Base-by-base conservation (phyloP, 2,888 invertebrate genomes). In the Diaperis boleti region DNA sequence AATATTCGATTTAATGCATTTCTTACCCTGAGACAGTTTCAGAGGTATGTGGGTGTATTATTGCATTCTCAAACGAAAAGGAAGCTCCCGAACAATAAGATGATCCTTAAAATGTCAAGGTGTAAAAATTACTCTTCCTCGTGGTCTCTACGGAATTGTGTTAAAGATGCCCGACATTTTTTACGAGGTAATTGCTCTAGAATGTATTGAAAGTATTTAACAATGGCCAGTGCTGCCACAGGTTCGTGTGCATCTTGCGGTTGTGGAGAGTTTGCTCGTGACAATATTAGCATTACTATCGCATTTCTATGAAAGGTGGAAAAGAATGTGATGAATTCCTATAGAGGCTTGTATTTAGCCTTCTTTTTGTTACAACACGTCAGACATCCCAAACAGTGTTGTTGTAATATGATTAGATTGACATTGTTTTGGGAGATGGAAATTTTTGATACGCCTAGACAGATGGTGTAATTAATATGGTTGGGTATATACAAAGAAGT, bases 21-120 rank as follows among this genome's bases (percentile, higher is more conserved):
- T 68, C 68, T 71, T 70, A 72, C 72, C 71, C 69, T 69, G 68
- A 71, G 72, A 72, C 70, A 72, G 68, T 71, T 71, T 68, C 65
- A 59, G 39, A 66, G 65, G 62, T 64, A 61, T 63, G 64, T 59
- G 61, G 67, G 64, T 67, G 69, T 37, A 59, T 59, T 63, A n/a
- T 17, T 29, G 49, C 44, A 15, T 41, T 17, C 56, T 41, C 41
- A 33, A 31, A 49, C 26, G 6, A 5, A 26, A 26, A 26, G 26
- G 26, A 1, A 26, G 26, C 26, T 26, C n/a, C 26, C 26, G 26
- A 26, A 26, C 26, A 26, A 26, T 26, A 5, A 3, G 26, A 26
- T 26, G 26, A 3, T 2, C 1, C n/a, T 11, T 26, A 26, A 26
- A 45, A 45, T 45, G 44, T 45, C 44, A 45, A 45, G 44, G 44